A percentile compares a stretch with the other conserved stretches of the same genome.
phyloP scores from a whole-genome alignment of 1,140 invertebrate species.

The Idris sp. region DNA sequence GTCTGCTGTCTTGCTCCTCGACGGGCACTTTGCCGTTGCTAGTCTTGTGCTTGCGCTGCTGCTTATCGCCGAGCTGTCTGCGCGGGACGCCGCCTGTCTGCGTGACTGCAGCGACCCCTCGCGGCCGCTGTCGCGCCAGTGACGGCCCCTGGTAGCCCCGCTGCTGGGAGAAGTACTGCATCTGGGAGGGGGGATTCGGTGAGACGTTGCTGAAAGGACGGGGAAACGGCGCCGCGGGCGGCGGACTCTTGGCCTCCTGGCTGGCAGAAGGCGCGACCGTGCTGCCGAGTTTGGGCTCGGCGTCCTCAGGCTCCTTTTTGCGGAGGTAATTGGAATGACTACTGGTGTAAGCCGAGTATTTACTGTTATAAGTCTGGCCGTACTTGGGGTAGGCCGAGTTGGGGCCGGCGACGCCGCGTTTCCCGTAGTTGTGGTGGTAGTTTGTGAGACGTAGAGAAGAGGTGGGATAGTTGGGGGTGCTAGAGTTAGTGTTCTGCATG shows the following conservation, averaged over 20 bases:
- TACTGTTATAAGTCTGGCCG: too few relatives aligned
- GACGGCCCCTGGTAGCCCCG: slow-evolving; percentile 63
- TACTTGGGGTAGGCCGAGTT: slow-evolving; percentile 38
- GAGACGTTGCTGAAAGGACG: slow-evolving; percentile 72
- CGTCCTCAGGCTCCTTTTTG: slow-evolving; percentile 3
- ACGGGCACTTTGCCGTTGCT: slow-evolving; percentile 67
- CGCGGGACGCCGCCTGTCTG: slow-evolving; percentile 23
- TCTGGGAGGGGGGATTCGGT: slow-evolving; percentile 73
- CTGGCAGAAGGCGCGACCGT: neutral
- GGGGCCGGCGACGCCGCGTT: slow-evolving; percentile 20
- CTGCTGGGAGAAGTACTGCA: slow-evolving; percentile 70
- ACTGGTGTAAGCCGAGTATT: too few relatives aligned
- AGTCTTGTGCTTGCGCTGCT: slow-evolving; percentile 71
- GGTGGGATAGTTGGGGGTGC: slow-evolving; percentile 3
- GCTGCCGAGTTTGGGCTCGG: slow-evolving; percentile 8
- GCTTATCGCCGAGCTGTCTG: slow-evolving; percentile 63
- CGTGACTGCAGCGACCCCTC: slow-evolving; percentile 8
- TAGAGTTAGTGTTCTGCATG: too few relatives aligned
- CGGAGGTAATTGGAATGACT: slow-evolving; percentile 21
- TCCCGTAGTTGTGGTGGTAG: slow-evolving; percentile 43
- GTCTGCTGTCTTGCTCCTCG: slow-evolving; percentile 66
- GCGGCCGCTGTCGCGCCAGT: slow-evolving; percentile 40
- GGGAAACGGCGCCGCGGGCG: slow-evolving; percentile 69
- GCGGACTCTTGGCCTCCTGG: slow-evolving; percentile 66
- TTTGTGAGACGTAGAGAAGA: slow-evolving; percentile 26